Base-by-base conservation (phyloP, 2,797 vertebrate genomes). In the Sciurus vulgaris region DNA sequence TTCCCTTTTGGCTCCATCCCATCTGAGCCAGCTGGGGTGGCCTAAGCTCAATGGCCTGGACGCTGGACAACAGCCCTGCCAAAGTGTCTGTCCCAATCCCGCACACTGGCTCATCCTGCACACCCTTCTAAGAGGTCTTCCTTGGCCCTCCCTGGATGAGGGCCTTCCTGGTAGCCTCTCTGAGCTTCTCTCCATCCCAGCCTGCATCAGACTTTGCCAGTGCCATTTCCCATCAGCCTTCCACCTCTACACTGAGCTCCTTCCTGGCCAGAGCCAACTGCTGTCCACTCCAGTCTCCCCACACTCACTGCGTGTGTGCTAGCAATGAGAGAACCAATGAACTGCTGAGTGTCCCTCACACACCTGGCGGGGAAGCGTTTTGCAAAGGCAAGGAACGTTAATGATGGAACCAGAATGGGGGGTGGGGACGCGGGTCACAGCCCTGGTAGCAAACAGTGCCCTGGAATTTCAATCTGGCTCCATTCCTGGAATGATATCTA, bases 261-360 rank as follows among this genome's bases (percentile, higher is more conserved):
- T 26, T n/a, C 70, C 28, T 10, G 47, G 61, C 8, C 26, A 44
- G 77, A 70, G 30, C 76, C 56, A 38, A 85, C 44, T 0, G 2
- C 78, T 69, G 1, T 28, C 18, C 38, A 0, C 56, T 49, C n/a
- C 14, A 5, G 20, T 44, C 47, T 33, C 3, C 61, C 8, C 15
- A 15, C 26, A 49, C 61, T 74, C 73, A 8, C 65, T 0, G 33
- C 20, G 14, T 14, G 41, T 14, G 35, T 20, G 26, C 33, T 0
- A 65, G 11, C 28, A 33, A 24, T 1, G 28, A 59, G 22, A 0
- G 4, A 28, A 38, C 2, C 13, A 47, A 22, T 0, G 2, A 56
- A 24, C 7, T 30, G 15, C 1, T 0, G 56, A 49, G 20, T 3
- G 1, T n/a, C 73, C 20, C 76, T 49, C 1, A 26, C 0, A 13